Base-by-base conservation (phyloP, 2,888 invertebrate genomes). In the Theodoxus fluviatilis region DNA sequence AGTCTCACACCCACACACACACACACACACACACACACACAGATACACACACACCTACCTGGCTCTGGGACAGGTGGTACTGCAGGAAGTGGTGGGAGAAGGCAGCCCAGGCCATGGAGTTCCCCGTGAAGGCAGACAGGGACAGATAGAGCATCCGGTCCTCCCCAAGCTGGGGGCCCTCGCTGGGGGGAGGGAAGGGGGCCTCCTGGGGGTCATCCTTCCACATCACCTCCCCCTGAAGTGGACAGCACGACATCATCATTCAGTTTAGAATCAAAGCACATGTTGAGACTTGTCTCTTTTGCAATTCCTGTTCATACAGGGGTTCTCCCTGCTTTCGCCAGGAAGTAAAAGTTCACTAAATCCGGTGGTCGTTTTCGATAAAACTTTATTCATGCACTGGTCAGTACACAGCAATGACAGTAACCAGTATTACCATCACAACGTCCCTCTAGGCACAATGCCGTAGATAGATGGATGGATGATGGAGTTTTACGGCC, bases 141-240 rank as follows among this genome's bases (percentile, higher is more conserved):
- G 75, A 79, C 31, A 81, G 49, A 57, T 80, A 81, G 71, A 80
- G 43, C 80, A 80, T 80, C 25, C 70, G 75, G 35, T 68, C 35
- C 18, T 69, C 65, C 31, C 73, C 73, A 1, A 40, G 38, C n/a
- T 59, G 71, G 1, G 64, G 63, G 22, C 78, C 75, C 74, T 80
- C 72, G 1, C 74, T 31, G 4, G 72, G 66, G 3, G 78, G 71
- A 1, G 68, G 31, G 28, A 79, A 73, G 9, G 81, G 79, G 33
- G 73, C 64, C 37, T 78, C 74, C 18, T 40, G 52, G 9, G 65
- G 70, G n/a, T 72, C 72, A 33, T 68, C 70, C 9, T 65, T 55
- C 81, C 81, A 81, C 55, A 68, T 77, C 1, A 81, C 72, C 65
- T 80, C 79, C 49, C 81, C 81, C 76, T 76, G 63, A 22, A 64